Conservation (phyloP, 2,113 vertebrate genomes). For the Lucifuga dentata region DNA sequence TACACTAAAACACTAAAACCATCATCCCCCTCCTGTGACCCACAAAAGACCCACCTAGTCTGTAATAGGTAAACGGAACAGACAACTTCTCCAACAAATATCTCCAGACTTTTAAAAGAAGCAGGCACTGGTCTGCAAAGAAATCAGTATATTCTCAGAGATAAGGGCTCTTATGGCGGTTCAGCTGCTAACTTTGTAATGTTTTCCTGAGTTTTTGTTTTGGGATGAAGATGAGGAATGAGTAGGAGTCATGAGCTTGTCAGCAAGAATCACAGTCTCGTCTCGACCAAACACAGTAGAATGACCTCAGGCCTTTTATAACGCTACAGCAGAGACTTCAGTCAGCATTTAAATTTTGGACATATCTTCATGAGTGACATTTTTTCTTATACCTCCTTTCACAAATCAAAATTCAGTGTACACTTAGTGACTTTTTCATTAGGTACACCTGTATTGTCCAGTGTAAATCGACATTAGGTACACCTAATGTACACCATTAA, state of each 20-base stretch:
- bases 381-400: background rate
- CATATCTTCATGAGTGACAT: background rate
- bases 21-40: slow-evolving; percentile 26
- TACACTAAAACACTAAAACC: slow-evolving; percentile 43
- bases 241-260: slow-evolving; percentile 1
- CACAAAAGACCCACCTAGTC: background rate
- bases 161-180: background rate
- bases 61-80: slow-evolving; percentile 1
- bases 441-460: too few relatives aligned
- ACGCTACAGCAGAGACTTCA: background rate
- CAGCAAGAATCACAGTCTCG: slow-evolving; percentile 4
- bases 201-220: background rate
- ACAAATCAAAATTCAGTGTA: background rate
- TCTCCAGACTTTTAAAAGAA: slow-evolving; percentile 5
- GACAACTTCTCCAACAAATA: slow-evolving; percentile 19
- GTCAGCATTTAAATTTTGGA: background rate
- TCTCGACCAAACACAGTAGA: slow-evolving; percentile 2
- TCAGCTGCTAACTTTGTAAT: background rate
- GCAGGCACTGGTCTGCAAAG: background rate
- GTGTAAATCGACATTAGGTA: too few relatives aligned
- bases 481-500: too few relatives aligned
- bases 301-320: slow-evolving; percentile 9
- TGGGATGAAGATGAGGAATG: slow-evolving; percentile 7
- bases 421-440: too few relatives aligned
- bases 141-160: background rate